phyloP scores from a whole-genome alignment of 2,797 vertebrate species.

The Rhodeus uyekii region DNA sequence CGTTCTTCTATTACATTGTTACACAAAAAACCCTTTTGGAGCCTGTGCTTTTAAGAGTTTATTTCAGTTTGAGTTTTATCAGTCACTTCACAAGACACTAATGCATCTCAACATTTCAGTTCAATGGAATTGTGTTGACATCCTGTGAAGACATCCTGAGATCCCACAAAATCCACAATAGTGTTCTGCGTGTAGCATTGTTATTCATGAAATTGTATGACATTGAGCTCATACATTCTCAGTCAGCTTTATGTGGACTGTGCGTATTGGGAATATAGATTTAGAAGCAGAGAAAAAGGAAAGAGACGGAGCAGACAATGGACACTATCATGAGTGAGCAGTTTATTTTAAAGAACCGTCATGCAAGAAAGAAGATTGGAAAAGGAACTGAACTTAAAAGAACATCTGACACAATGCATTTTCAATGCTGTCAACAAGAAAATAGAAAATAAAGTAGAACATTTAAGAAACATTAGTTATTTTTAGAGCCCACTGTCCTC shows the following conservation, averaged over 20 bases:
- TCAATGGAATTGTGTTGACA: too few relatives aligned
- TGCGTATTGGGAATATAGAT: not conserved
- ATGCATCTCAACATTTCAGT: too few relatives aligned
- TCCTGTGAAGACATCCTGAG: not conserved
- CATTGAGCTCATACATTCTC: not conserved
- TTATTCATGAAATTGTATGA: not conserved
- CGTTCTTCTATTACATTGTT: too few relatives aligned
- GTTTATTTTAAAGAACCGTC: not conserved
- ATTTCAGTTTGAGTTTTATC: too few relatives aligned
- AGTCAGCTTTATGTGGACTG: slow-evolving; percentile 12
- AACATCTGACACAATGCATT: not conserved
- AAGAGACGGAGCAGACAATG: not conserved
- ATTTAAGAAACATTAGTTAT: not conserved
- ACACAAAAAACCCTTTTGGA: too few relatives aligned
- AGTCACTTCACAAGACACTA: too few relatives aligned
- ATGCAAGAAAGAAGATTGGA: not conserved
- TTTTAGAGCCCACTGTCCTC: not conserved
- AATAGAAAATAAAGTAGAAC: not conserved
- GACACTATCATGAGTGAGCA: slow-evolving; percentile 23
- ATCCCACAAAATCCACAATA: not conserved
- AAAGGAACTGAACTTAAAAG: not conserved
- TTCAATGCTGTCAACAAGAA: not conserved
- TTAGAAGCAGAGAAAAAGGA: not conserved
- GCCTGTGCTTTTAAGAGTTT: too few relatives aligned
- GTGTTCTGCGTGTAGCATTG: not conserved